phyloP scores from a whole-genome alignment of 2,797 vertebrate genomes.

The Chelon auratus region DNA sequence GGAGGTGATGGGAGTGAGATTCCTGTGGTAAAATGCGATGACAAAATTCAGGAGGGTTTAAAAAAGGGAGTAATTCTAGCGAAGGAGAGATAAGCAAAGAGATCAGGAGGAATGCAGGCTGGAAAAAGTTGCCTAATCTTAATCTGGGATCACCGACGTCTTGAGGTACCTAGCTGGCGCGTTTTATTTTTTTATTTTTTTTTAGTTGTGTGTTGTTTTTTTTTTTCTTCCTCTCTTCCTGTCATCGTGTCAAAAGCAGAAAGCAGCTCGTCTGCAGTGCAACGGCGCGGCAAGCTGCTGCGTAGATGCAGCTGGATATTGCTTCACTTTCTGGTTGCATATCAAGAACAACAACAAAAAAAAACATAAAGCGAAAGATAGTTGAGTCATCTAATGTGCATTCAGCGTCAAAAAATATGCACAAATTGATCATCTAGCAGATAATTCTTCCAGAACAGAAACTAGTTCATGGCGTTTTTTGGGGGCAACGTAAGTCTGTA shows the following conservation, averaged over 20 bases:
- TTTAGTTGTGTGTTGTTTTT: too few species aligned
- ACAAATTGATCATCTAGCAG: too few species aligned
- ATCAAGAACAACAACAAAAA: too few species aligned
- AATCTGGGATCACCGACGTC: slow-evolving; percentile 63
- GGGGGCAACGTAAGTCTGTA: background rate
- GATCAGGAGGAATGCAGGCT: slow-evolving; percentile 60
- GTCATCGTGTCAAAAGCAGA: slow-evolving; percentile 36
- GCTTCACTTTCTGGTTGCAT: too few species aligned
- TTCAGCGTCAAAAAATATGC: too few species aligned
- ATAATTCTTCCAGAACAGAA: slow-evolving; percentile 17
- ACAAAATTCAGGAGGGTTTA: slow-evolving; percentile 27
- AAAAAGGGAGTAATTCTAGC: slow-evolving; percentile 44
- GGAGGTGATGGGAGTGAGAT: background rate
- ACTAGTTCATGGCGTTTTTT: slow-evolving; percentile 21
- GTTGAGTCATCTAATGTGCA: too few species aligned
- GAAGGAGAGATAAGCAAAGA: slow-evolving; percentile 47
- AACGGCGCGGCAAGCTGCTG: background rate
- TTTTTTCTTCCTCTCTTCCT: slow-evolving; percentile 20
- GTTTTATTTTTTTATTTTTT: slow-evolving; percentile 17
- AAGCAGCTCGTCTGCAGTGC: background rate
- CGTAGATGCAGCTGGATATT: background rate
- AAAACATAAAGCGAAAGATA: too few species aligned
- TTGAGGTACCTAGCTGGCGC: slow-evolving; percentile 18
- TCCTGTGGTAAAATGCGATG: slow-evolving; percentile 26
- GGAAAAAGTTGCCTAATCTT: slow-evolving; percentile 63